Base-by-base conservation (phyloP, 2,113 vertebrate genomes). In the Panthera leo region DNA sequence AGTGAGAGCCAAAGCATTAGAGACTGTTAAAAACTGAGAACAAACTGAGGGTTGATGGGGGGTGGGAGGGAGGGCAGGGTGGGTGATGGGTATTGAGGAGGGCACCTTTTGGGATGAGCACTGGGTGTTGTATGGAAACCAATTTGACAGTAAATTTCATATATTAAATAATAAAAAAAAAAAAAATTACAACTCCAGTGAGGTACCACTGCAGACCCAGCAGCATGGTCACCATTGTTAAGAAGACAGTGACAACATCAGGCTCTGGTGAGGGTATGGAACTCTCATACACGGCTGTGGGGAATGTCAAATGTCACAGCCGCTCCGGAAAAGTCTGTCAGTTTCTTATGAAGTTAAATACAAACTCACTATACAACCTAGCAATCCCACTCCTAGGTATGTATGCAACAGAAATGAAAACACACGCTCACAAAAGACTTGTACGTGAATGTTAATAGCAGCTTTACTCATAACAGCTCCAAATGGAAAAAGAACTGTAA, bases 261-360 rank as follows among this genome's bases (percentile, higher is more conserved):
- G 19, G 25, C 23, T 31, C 5, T 36, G 51, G n/a, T 3, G 39
- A 19, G 29, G 42, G 19, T 55, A 2, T 5, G 15, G 13, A 36
- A 16, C 18, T 10, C 3, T 15, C 34, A 19, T 7, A 4, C n/a
- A 0, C 1, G 5, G 39, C 19, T 0, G 23, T 31, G 39, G 36
- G 36, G 27, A 29, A n/a, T 21, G 23, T 8, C 10, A 10, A 76
- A 67, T 14, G 27, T 29, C 1, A 14, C 0, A 5, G 68, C 55
- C 29, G 1, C 67, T 34, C 51, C 5, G 76, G 53, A 65, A 63
- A 51, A 29, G 15, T 19, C 55, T 29, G 48, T 34, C 34, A 65
- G 45, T 14, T 84, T 82, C 79, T 82, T n/a, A 34, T 27, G 31
- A 75, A 86, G 48, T 27, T 53, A 68, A 53, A 42, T 12, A 21